A percentile compares a stretch with the other conserved stretches of the same genome.
Evolutionary conservation across 2,113 vertebrate genomes (phyloP).

Genomic region (Tiliqua scincoides): DNA sequence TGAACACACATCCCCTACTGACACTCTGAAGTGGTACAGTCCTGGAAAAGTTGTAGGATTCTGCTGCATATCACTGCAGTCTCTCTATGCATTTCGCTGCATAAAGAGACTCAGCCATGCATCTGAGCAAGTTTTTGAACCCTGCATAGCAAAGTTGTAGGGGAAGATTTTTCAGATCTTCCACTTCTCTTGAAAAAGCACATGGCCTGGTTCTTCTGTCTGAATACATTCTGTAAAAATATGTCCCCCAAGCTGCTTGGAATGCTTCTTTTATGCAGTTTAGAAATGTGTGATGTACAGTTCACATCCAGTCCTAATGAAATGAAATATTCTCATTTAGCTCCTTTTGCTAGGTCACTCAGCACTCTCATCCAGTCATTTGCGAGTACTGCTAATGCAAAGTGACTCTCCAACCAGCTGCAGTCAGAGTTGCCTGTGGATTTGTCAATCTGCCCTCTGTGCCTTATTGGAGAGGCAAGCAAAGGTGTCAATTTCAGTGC

Average conservation of each 20-base stretch:
- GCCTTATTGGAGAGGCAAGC: rapidly evolving
- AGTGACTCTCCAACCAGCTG: background rate
- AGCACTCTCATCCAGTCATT: background rate
- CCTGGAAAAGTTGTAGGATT: background rate
- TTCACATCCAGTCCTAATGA: background rate
- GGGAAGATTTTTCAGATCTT: background rate
- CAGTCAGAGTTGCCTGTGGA: background rate
- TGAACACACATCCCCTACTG: too few species aligned
- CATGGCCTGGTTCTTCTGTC: background rate
- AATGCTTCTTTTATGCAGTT: background rate
- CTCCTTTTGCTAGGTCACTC: background rate
- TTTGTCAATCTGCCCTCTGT: slow-evolving; percentile 18
- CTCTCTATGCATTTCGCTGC: too few species aligned
- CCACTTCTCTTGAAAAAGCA: rapidly evolving
- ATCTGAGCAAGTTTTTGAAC: background rate
- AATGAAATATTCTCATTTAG: background rate
- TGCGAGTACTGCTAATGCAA: background rate
- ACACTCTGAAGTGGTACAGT: background rate
- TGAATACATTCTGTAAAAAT: background rate
- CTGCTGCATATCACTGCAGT: background rate
- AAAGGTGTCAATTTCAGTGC: slow-evolving; percentile 22
- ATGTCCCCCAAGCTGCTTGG: rapidly evolving
- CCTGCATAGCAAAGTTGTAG: background rate
- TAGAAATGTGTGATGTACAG: rapidly evolving
- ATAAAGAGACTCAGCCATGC: background rate